Percentiles rank a stretch among this genome's conserved stretches.
Evolutionary conservation across 2,113 vertebrate species (phyloP).

Genomic region (Mirza zaza): DNA sequence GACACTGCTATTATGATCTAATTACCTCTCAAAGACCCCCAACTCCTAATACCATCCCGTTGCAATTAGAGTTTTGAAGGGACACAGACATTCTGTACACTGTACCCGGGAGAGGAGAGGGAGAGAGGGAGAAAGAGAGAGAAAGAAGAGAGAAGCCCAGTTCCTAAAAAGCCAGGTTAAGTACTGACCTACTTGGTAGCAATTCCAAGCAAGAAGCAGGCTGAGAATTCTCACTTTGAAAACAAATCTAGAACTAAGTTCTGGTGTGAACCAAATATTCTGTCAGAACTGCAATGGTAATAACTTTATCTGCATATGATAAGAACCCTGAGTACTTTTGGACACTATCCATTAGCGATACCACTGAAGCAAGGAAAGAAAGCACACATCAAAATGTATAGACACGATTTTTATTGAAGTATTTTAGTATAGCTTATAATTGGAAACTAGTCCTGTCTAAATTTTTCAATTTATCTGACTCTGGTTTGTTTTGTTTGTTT

Average conservation of each 20-base stretch:
- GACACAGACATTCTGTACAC: not conserved
- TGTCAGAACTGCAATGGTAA: not conserved
- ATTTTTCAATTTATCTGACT: not conserved
- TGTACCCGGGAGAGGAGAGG: no score
- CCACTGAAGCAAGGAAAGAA: not conserved
- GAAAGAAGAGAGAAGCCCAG: not conserved
- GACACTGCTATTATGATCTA: not conserved
- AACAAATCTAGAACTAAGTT: not conserved
- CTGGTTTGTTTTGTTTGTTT: not conserved
- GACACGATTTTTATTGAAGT: not conserved
- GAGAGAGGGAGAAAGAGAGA: not conserved
- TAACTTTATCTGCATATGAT: not conserved
- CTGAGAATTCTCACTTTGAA: not conserved
- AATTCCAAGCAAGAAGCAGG: not conserved
- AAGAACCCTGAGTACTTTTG: not conserved
- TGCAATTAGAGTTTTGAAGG: not conserved
- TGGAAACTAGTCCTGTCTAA: not conserved
- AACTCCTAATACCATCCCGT: not conserved
- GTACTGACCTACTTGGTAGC: not conserved
- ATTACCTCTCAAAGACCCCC: not conserved
- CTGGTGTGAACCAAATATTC: not conserved
- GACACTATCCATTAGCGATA: not conserved
- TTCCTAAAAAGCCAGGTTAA: not conserved
- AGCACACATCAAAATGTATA: not conserved
- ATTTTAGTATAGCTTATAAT: not conserved